Conservation (phyloP, 1,140 invertebrate species). For the Drosophila kepulauana region DNA sequence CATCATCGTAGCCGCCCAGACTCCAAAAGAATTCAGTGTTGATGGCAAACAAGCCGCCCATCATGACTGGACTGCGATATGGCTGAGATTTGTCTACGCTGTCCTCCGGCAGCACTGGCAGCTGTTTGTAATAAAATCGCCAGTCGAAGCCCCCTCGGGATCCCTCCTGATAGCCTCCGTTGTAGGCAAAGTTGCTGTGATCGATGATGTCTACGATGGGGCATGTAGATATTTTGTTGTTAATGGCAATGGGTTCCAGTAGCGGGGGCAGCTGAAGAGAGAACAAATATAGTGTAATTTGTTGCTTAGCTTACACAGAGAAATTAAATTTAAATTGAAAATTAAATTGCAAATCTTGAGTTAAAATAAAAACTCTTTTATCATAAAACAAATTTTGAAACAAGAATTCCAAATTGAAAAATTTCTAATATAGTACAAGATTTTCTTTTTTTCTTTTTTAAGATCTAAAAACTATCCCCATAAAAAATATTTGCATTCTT, state of each 20-base stretch:
- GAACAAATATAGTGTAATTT: too few relatives aligned
- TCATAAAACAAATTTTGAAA: too few relatives aligned
- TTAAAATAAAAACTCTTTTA: too few relatives aligned
- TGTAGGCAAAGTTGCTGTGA: constrained; percentile 91
- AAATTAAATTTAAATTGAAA: too few relatives aligned
- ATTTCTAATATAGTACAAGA: too few relatives aligned
- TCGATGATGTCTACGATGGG: constrained; percentile 94
- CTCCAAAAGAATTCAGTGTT: constrained; percentile 97
- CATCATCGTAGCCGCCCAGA: constrained; percentile 96
- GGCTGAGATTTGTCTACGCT: constrained; percentile 90
- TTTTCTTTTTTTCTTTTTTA: too few relatives aligned
- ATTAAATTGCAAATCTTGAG: too few relatives aligned
- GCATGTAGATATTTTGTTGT: constrained; percentile 92
- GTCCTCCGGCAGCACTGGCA: constrained; percentile 91
- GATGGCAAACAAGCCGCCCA: constrained; percentile 97
- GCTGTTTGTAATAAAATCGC: constrained; percentile 93
- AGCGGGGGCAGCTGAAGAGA: constrained; percentile 88
- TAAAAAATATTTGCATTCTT: too few relatives aligned
- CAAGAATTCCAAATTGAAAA: too few relatives aligned
- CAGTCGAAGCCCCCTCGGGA: constrained; percentile 94
- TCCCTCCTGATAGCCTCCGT: constrained; percentile 91
- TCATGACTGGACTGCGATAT: constrained; percentile 96
- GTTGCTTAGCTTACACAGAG: too few relatives aligned
- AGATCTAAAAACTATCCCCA: too few relatives aligned
- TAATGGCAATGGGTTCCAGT: constrained; percentile 89